Conservation (phyloP, 1,140 invertebrate genomes). For the Physella acuta region DNA sequence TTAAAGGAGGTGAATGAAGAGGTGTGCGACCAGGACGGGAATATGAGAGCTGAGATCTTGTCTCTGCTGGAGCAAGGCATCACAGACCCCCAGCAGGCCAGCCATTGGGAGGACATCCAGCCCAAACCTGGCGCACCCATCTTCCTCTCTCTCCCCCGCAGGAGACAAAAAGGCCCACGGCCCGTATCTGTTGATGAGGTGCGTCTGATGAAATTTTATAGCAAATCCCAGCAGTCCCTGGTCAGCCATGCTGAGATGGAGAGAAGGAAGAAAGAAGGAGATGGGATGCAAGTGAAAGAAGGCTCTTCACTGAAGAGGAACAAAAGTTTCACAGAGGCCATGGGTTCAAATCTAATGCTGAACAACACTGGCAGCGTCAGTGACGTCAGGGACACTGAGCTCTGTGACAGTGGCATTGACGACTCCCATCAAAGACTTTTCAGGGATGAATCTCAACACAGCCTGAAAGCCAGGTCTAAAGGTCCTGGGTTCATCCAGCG, state of each 20-base stretch:
- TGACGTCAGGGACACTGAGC: not conserved
- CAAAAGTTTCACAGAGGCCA: not conserved
- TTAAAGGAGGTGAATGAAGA: not conserved
- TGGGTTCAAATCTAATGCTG: not conserved
- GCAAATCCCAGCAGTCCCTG: constrained; percentile 27
- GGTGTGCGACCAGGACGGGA: not conserved
- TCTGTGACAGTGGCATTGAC: constrained; percentile 12
- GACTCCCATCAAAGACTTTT: not conserved
- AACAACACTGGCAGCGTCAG: not conserved
- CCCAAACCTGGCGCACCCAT: not conserved
- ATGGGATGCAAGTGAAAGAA: not conserved
- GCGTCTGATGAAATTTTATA: constrained; percentile 17
- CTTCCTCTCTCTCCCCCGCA: constrained; percentile 1
- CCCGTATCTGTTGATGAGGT: constrained; percentile 29
- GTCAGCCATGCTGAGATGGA: constrained; percentile 14
- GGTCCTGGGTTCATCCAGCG: constrained; percentile 45
- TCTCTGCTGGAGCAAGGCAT: constrained; percentile 27
- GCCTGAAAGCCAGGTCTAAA: constrained; percentile 29
- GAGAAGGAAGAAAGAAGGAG: not conserved
- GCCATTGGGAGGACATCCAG: not conserved
- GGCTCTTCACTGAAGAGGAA: constrained; percentile 5
- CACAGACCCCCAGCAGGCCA: constrained; percentile 16
- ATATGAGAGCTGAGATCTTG: constrained; percentile 31
- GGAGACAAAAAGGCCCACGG: constrained; percentile 14
- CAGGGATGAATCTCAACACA: constrained; percentile 7